Evolutionary conservation across 2,113 vertebrate genomes (phyloP), one percentile per base, ranked within the genome.

Genomic region (Aix galericulata): DNA sequence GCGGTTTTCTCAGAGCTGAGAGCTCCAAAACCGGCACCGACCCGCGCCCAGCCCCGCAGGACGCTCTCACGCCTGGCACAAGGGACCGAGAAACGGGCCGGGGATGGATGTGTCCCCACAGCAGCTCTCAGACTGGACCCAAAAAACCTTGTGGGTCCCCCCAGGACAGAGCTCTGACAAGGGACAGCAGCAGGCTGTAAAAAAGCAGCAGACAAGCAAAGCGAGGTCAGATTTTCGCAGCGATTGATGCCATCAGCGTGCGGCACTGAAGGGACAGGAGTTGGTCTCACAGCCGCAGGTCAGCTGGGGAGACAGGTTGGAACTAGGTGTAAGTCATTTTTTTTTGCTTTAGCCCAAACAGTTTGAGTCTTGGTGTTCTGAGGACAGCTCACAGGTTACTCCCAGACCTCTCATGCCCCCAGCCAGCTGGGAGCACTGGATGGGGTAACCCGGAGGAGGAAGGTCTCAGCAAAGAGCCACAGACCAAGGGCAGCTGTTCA

Each of bases 1-100:
- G 0, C 1, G 8, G 66, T 25, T 73, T 52, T 77, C 29, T 50
- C 14, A 22, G 9, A 78, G 31, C 34, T 34, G 6, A 17, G 9
- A 69, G 8, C 34, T 11, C 59, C 14, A 11, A 36, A 63, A 12
- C 0, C 0, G 0, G 40, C 7, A 17, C 36, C 3, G 6, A 9
- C 31, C 50, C 2, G 8, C n/a, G 4, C 20, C 3, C 1, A 13
- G 75, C 16, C 6, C 44, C 18, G 76, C 56, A 26, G 62, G 58
- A 40, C 10, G 4, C 21, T 18, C 38, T 4, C 46, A 3, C 3
- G 26, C 10, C 26, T n/a, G 29, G 13, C 22, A 2, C 16, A 2
- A 66, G 34, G 55, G 14, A 34, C 22, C 27, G 27, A 4, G 20
- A 3, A n/a, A 3, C 31, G 31, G 4, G 1, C 32, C 72, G 2